Percentiles rank a stretch among this genome's conserved stretches.
phyloP scores from a whole-genome alignment of 2,797 vertebrate genomes.

The Syngnathus acus region DNA sequence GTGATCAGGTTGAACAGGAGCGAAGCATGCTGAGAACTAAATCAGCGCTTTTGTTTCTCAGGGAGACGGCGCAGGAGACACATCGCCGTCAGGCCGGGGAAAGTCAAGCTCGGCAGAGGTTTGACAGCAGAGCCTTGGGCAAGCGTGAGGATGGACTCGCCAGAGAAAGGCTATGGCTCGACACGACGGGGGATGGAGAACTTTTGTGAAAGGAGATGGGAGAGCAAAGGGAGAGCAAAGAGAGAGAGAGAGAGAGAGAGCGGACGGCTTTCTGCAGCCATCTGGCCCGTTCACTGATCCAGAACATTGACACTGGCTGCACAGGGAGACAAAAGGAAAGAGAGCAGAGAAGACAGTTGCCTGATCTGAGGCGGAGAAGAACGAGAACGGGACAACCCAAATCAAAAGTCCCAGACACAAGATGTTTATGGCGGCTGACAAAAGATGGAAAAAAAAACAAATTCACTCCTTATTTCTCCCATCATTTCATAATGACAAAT shows the following conservation, averaged over 20 bases:
- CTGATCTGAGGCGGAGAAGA: slow-evolving; percentile 29
- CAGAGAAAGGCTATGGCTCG: slow-evolving; percentile 19
- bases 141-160: slow-evolving; percentile 36
- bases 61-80: slow-evolving; percentile 23
- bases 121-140: slow-evolving; percentile 57
- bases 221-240: slow-evolving; percentile 15
- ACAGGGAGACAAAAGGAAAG: slow-evolving; percentile 48
- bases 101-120: slow-evolving; percentile 43
- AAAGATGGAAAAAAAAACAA: slow-evolving; percentile 12
- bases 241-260: slow-evolving; percentile 20
- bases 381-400: too few species aligned
- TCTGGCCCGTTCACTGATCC: slow-evolving; percentile 70
- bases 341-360: slow-evolving; percentile 34
- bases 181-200: slow-evolving; percentile 23
- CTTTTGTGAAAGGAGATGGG: slow-evolving; percentile 10
- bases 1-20: slow-evolving; percentile 15
- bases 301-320: slow-evolving; percentile 68
- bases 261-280: slow-evolving; percentile 61
- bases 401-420: neutral
- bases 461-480: slow-evolving; percentile 5
- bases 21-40: slow-evolving; percentile 19
- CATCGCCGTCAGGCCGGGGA: slow-evolving; percentile 48
- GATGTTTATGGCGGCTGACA: neutral
- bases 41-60: slow-evolving; percentile 35
- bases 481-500: slow-evolving; percentile 18